Conservation (phyloP, 2,113 vertebrate species). For the Mionectes macconnelli region DNA sequence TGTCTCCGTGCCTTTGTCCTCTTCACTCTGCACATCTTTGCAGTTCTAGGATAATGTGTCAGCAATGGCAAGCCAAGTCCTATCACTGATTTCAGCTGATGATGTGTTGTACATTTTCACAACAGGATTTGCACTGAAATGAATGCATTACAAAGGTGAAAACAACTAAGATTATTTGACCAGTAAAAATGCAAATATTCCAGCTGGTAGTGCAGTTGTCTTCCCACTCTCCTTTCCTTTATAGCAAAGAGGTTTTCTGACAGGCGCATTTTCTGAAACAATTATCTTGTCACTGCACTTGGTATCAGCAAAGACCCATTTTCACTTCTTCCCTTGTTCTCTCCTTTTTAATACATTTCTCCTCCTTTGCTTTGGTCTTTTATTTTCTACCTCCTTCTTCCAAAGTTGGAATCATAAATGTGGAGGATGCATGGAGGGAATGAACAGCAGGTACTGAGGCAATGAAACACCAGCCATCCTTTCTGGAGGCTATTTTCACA, state of each 20-base stretch:
- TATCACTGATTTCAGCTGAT: background rate
- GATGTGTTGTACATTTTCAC: background rate
- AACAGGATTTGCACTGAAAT: background rate
- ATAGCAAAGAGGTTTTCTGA: background rate
- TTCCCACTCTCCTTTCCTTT: background rate
- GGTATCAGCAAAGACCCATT: background rate
- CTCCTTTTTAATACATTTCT: background rate
- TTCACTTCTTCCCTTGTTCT: background rate
- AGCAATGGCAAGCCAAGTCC: background rate
- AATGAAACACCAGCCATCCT: background rate
- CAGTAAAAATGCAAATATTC: background rate
- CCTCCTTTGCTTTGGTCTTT: background rate
- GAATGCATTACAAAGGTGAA: background rate
- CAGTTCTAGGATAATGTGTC: background rate
- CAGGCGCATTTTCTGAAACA: background rate
- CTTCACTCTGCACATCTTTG: background rate
- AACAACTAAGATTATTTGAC: background rate
- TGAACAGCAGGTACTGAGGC: background rate
- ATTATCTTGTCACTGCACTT: background rate
- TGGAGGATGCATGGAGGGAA: background rate
- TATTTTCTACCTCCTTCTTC: background rate
- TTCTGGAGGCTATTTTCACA: background rate
- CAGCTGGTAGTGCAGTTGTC: background rate
- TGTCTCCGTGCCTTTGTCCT: fast-evolving
- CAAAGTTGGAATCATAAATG: background rate